These are phyloP conservation scores for Zoroaster sp. DNA, from an alignment of 53 echinoderm and acorn worm genomes.

Conservation along the genomic window DNA sequence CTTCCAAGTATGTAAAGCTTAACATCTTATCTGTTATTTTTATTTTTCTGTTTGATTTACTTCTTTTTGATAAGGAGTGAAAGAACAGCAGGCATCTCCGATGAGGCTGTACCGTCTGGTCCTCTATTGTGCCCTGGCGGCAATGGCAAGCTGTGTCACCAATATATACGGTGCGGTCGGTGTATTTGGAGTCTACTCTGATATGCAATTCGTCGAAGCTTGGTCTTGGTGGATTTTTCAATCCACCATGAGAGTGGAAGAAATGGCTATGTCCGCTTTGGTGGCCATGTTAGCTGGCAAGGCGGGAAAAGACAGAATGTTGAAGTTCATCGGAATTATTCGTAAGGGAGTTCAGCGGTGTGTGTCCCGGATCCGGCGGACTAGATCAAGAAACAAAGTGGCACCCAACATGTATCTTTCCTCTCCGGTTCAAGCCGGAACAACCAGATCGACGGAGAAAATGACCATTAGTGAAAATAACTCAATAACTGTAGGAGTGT, in stretches of 20 bases:
- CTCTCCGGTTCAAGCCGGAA: neutral
- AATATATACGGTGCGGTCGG: slow-evolving; percentile 91
- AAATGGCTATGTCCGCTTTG: slow-evolving; percentile 68
- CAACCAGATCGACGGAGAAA: slow-evolving; percentile 20
- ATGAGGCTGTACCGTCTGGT: slow-evolving; percentile 69
- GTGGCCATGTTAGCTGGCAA: slow-evolving; percentile 76
- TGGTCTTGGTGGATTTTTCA: slow-evolving; percentile 97
- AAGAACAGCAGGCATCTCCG: slow-evolving; percentile 71
- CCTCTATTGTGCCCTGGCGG: slow-evolving; percentile 58
- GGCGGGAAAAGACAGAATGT: slow-evolving; percentile 43
- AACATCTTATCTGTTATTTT: no score
- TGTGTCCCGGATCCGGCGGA: neutral
- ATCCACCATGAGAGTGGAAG: slow-evolving; percentile 74
- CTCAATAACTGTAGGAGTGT: slow-evolving; percentile 3
- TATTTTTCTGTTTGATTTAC: neutral
- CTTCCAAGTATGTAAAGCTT: neutral
- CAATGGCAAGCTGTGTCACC: slow-evolving; percentile 69
- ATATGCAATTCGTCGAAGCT: slow-evolving; percentile 68
- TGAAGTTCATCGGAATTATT: neutral
- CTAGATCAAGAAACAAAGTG: neutral
- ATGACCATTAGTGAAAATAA: slow-evolving; percentile 6
- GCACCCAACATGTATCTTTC: neutral
- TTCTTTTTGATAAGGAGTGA: slow-evolving; percentile 23
- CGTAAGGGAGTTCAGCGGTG: neutral
- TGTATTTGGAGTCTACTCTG: slow-evolving; percentile 85